Conservation (phyloP, 2,888 invertebrate genomes). For the Chirona hameri region DNA sequence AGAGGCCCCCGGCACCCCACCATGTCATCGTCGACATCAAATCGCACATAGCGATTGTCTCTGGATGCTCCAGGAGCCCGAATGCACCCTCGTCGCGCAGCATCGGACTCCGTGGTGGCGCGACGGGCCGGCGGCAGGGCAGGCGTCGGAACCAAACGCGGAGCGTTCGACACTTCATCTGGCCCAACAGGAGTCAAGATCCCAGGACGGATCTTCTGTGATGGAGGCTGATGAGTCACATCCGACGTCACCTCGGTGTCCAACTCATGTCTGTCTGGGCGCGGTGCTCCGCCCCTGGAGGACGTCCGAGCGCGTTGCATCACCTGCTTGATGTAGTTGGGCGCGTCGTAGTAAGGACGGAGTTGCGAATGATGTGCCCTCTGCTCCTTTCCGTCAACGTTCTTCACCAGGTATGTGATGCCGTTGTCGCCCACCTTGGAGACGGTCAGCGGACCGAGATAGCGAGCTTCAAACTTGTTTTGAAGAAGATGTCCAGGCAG, state of each 20-base stretch:
- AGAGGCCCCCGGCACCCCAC: not conserved
- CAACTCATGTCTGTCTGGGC: not conserved
- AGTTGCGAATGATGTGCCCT: not conserved
- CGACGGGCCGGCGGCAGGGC: not conserved
- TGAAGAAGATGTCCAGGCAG: not conserved
- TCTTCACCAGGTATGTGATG: not conserved
- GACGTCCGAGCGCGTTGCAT: not conserved
- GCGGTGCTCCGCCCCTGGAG: not conserved
- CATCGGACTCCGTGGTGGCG: not conserved
- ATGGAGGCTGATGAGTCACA: not conserved
- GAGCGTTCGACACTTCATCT: not conserved
- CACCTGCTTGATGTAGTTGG: not conserved
- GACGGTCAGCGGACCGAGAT: conserved; percentile 11
- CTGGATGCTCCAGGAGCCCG: not conserved
- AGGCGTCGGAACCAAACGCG: not conserved
- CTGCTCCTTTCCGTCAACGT: not conserved
- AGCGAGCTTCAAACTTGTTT: conserved; percentile 22
- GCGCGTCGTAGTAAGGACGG: not conserved
- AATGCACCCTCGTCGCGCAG: not conserved
- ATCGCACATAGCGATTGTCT: not conserved
- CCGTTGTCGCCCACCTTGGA: conserved; percentile 2
- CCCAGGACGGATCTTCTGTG: not conserved
- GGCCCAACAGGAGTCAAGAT: not conserved
- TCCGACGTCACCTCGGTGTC: not conserved
- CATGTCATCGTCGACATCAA: not conserved